Evolutionary conservation across 1,140 invertebrate species (phyloP).

Genomic region (Papilio aristodemus): DNA sequence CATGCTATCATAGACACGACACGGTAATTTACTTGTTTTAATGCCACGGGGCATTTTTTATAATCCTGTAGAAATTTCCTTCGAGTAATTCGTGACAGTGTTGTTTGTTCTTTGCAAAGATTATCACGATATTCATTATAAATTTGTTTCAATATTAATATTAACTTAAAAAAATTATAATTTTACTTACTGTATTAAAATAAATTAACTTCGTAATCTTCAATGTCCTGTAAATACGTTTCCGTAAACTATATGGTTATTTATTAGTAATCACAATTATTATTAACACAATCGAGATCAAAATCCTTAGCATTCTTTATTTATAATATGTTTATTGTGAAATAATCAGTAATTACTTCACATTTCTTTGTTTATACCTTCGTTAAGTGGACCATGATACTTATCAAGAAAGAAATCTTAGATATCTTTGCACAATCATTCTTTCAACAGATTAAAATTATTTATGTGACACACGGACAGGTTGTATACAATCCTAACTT

Average conservation of each 20-base stretch:
- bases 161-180: neutral
- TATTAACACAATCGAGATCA: neutral
- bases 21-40: neutral
- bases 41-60: neutral
- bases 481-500: neutral
- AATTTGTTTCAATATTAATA: too few species aligned
- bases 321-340: slow-evolving; percentile 10
- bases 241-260: neutral
- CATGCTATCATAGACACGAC: slow-evolving; percentile 13
- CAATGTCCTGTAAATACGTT: neutral
- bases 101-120: too few species aligned
- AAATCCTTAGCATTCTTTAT: neutral
- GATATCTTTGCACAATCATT: neutral
- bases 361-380: neutral
- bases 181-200: neutral
- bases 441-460: neutral
- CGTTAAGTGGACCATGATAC: neutral
- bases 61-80: slow-evolving; percentile 20
- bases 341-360: neutral
- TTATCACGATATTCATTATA: too few species aligned
- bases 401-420: neutral
- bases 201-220: neutral
- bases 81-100: too few species aligned
- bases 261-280: neutral
- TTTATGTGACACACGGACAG: neutral